Evolutionary conservation across 2,797 vertebrate species (phyloP).

Genomic region (Phyllotis vaccarum): DNA sequence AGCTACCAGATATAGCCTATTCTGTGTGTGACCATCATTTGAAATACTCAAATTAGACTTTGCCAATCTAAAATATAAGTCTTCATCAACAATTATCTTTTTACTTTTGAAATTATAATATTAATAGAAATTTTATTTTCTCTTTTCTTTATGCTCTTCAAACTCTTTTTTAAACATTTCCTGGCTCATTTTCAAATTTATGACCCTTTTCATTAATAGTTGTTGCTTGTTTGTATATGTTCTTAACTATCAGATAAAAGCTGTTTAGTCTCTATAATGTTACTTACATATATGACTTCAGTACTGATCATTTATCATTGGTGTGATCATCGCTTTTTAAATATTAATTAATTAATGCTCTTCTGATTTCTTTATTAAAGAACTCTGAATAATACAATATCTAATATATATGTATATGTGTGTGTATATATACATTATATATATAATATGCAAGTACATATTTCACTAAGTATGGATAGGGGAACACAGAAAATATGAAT

Average conservation of each 20-base stretch:
- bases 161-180: background rate
- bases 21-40: background rate
- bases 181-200: background rate
- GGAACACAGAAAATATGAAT: background rate
- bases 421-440: no score
- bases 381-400: background rate
- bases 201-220: background rate
- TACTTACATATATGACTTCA: background rate
- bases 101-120: background rate
- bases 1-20: background rate
- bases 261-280: background rate
- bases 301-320: background rate
- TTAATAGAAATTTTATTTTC: background rate
- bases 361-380: background rate
- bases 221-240: background rate
- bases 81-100: no score
- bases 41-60: background rate
- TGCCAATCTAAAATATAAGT: background rate
- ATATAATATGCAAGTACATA: background rate
- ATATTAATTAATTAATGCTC: background rate
- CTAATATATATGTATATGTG: background rate
- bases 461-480: background rate
- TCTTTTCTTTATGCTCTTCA: background rate
- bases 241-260: no score
- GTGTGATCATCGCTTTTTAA: background rate